Conservation (phyloP, 92 coral and sea anemone species). For the Porites cylindrica region DNA sequence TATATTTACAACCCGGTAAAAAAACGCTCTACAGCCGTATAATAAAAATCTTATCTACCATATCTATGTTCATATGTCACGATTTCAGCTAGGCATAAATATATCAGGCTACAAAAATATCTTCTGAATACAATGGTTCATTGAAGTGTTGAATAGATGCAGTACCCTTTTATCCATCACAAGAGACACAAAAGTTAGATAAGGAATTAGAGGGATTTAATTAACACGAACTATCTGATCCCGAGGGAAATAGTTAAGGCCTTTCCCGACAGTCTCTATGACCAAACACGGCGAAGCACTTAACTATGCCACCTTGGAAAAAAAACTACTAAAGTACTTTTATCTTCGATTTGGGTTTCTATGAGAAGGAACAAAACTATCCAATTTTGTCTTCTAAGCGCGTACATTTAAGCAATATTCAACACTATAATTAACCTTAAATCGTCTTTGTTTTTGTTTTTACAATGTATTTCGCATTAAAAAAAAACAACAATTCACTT, state of each 20-base stretch:
- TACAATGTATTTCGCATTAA: too few relatives aligned
- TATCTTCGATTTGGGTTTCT: too few relatives aligned
- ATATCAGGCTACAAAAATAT: constrained; percentile 84
- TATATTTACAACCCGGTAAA: constrained; percentile 82
- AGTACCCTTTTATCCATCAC: background rate
- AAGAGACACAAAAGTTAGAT: background rate
- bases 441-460: background rate
- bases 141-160: background rate
- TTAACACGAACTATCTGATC: too few relatives aligned
- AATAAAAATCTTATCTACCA: constrained; percentile 43
- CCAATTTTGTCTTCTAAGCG: too few relatives aligned
- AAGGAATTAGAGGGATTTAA: background rate
- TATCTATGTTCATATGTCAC: background rate
- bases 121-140: constrained; percentile 18
- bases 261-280: too few relatives aligned
- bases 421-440: background rate
- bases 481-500: too few relatives aligned
- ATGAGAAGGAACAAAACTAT: too few relatives aligned
- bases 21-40: constrained; percentile 69
- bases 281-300: too few relatives aligned
- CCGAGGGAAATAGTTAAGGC: too few relatives aligned
- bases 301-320: too few relatives aligned
- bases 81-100: constrained; percentile 68
- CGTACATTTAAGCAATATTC: background rate
- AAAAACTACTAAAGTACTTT: too few relatives aligned